Conservation (phyloP, 2,888 invertebrate genomes). For the Zaprionus lineosus region DNA sequence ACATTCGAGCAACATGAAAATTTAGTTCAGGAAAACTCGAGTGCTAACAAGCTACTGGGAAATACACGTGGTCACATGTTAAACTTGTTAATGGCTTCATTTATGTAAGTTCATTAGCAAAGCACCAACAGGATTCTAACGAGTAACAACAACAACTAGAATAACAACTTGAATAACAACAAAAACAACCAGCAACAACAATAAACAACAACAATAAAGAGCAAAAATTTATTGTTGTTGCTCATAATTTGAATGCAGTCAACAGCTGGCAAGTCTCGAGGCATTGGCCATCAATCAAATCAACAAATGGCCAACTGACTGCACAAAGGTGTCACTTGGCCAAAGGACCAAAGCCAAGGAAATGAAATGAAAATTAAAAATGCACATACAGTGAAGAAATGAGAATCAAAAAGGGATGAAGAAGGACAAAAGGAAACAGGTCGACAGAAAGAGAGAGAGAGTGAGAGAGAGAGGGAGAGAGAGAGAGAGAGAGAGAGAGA, state of each 20-base stretch:
- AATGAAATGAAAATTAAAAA: constrained; percentile 74
- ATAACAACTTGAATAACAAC: no score
- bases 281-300: constrained; percentile 70
- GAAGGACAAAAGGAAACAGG: no score
- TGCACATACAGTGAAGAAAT: background rate
- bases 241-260: constrained; percentile 20
- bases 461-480: background rate
- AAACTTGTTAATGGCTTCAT: constrained; percentile 63
- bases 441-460: constrained; percentile 9
- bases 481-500: no score
- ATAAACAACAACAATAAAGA: no score
- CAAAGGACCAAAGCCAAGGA: constrained; percentile 40
- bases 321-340: constrained; percentile 46
- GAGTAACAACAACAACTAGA: background rate
- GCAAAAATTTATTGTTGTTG: no score
- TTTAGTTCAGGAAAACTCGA: no score
- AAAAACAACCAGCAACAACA: no score
- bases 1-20: constrained; percentile 39
- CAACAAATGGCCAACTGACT: constrained; percentile 61
- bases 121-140: constrained; percentile 7
- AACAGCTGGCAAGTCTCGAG: constrained; percentile 41
- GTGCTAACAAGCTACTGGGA: no score
- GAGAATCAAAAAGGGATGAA: no score
- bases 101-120: constrained; percentile 63
- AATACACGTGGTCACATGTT: constrained; percentile 29